phyloP scores from a whole-genome alignment of 2,797 vertebrate species.

The Tapirus indicus region DNA sequence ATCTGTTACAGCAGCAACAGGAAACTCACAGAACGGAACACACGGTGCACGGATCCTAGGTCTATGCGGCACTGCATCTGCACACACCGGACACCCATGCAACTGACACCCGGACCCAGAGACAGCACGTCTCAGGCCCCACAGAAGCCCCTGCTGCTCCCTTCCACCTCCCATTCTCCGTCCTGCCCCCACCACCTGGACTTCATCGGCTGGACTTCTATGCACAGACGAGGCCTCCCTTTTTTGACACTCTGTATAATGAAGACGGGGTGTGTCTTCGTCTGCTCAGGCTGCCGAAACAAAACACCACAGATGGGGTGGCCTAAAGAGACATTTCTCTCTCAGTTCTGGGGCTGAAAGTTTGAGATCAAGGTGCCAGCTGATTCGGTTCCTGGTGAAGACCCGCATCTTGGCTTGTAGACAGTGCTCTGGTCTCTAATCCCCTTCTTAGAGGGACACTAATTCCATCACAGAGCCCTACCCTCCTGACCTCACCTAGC shows the following conservation, averaged over 20 bases:
- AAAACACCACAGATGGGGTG: background rate
- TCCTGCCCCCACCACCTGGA: fast-evolving
- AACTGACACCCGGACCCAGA: background rate
- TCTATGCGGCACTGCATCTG: fast-evolving
- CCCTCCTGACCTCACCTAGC: background rate
- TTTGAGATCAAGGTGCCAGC: too few species aligned
- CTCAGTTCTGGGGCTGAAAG: too few species aligned
- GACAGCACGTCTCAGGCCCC: fast-evolving
- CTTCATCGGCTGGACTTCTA: background rate
- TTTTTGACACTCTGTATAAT: background rate
- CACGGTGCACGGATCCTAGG: fast-evolving
- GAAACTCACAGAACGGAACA: fast-evolving
- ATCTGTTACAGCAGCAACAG: fast-evolving
- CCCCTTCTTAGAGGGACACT: background rate
- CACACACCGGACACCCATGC: fast-evolving
- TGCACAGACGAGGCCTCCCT: fast-evolving
- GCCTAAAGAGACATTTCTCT: too few species aligned
- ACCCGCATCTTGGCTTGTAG: too few species aligned
- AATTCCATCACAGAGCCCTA: background rate
- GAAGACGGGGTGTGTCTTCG: background rate
- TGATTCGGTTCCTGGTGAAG: too few species aligned
- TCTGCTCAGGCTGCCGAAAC: fast-evolving
- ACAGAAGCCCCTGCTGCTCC: too few species aligned
- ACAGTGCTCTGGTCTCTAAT: too few species aligned
- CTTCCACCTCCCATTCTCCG: background rate